phyloP scores from a whole-genome alignment of 2,888 invertebrate species.

The Ferdinandea cuprea region DNA sequence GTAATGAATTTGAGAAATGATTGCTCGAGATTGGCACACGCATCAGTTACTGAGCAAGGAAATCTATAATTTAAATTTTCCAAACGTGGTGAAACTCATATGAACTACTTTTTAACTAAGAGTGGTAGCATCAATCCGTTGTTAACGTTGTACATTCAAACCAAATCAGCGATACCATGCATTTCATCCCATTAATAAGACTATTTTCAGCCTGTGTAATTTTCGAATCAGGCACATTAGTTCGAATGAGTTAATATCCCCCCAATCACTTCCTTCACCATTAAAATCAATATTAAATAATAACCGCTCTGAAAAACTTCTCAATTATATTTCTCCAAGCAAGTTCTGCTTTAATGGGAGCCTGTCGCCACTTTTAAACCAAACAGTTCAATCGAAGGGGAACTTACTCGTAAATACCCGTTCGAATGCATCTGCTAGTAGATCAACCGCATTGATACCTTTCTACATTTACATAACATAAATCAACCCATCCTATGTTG shows the following conservation, averaged over 20 bases:
- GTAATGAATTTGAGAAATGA: no score
- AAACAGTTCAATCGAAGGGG: constrained; percentile 30
- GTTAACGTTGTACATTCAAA: background rate
- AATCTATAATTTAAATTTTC: no score
- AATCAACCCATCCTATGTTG: constrained; percentile 40
- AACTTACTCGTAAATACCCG: constrained; percentile 7
- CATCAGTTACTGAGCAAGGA: no score
- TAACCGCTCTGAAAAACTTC: constrained; percentile 70
- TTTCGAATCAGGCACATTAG: constrained; percentile 66
- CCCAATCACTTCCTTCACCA: constrained; percentile 65
- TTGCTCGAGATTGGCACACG: no score
- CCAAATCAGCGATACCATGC: background rate
- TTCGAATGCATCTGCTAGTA: constrained; percentile 35
- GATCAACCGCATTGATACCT: constrained; percentile 43
- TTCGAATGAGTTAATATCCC: constrained; percentile 36
- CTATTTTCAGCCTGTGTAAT: constrained; percentile 37
- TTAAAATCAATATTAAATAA: constrained; percentile 72
- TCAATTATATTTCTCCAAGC: constrained; percentile 49
- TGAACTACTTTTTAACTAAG: no score
- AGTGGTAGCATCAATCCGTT: no score
- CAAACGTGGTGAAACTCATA: no score
- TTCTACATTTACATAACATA: constrained; percentile 51
- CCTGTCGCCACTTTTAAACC: constrained; percentile 54
- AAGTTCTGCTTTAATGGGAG: constrained; percentile 29
- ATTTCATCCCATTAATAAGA: constrained; percentile 35